phyloP scores from a whole-genome alignment of 2,888 invertebrate species.

The Agonum fuliginosum region DNA sequence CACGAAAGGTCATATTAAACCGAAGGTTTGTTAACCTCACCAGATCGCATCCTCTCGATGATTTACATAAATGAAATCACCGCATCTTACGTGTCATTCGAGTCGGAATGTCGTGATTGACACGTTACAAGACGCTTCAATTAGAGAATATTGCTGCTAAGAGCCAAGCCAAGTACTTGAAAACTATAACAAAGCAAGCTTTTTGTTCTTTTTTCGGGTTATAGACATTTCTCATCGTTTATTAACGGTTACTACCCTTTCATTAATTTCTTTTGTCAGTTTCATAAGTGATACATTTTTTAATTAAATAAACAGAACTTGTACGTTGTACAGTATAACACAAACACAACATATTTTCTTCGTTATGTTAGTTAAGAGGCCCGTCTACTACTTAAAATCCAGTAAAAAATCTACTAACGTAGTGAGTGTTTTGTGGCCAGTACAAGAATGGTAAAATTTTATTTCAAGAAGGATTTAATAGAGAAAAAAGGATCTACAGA shows the following conservation, averaged over 20 bases:
- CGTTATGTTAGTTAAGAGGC: too few species aligned
- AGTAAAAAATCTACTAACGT: too few species aligned
- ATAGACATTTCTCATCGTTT: constrained; percentile 28
- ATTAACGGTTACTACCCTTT: constrained; percentile 18
- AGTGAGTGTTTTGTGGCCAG: too few species aligned
- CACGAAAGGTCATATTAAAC: constrained; percentile 58
- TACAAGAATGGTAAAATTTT: too few species aligned
- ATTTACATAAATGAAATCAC: constrained; percentile 59
- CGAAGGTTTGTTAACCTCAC: constrained; percentile 56
- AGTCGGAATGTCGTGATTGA: constrained; percentile 32
- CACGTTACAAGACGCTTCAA: constrained; percentile 56
- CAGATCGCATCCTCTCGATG: constrained; percentile 12
- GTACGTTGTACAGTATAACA: too few species aligned
- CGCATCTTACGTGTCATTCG: constrained; percentile 7
- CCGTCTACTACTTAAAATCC: too few species aligned
- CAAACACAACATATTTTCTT: too few species aligned
- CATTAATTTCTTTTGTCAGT: too few species aligned
- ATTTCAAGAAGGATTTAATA: too few species aligned
- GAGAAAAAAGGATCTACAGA: too few species aligned
- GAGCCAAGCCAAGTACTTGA: constrained; percentile 27
- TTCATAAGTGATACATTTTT: too few species aligned
- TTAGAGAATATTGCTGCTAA: constrained; percentile 50
- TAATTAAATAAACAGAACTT: too few species aligned
- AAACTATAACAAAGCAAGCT: constrained; percentile 21
- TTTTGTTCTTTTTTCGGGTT: constrained; percentile 35